These are phyloP conservation scores for Phymanthus crucifer DNA, from an alignment of 92 coral and sea anemone genomes.

Conservation along the genomic window DNA sequence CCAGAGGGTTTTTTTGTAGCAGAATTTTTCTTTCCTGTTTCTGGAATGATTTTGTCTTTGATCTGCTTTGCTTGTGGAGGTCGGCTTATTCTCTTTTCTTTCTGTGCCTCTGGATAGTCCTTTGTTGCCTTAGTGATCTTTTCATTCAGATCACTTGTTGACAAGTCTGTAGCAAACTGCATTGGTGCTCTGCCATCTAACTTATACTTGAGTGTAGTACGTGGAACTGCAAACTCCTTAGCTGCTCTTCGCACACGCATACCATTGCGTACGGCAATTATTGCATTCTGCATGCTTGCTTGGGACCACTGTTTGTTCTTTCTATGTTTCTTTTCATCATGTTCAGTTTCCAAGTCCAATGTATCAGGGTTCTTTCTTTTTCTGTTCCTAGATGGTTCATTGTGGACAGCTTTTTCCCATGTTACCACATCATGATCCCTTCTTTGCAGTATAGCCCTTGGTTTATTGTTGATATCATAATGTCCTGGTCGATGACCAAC, in stretches of 20 bases:
- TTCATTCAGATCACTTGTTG: not conserved
- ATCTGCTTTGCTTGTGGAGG: not conserved
- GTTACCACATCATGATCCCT: not conserved
- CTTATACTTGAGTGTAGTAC: constrained; percentile 27
- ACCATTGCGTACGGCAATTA: constrained; percentile 25
- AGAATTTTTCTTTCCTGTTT: not conserved
- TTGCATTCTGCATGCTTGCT: constrained; percentile 20
- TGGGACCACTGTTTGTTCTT: constrained; percentile 24
- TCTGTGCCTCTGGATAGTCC: not conserved
- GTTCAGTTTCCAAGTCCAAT: not conserved
- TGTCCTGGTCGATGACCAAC: not conserved
- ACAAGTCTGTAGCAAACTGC: not conserved
- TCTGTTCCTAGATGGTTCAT: not conserved
- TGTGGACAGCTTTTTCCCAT: not conserved
- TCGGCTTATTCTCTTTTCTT: not conserved
- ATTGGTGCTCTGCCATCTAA: not conserved
- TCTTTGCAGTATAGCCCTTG: not conserved
- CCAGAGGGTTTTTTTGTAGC: not conserved
- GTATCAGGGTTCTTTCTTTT: not conserved
- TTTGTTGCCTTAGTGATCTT: not conserved
- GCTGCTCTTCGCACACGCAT: constrained; percentile 31
- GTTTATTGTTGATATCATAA: not conserved
- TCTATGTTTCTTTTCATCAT: not conserved
- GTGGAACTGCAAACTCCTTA: constrained; percentile 28
- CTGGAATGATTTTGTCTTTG: not conserved